A percentile compares a stretch with the other conserved stretches of the same genome.
These are phyloP conservation scores for Nomada goodeniana DNA, from an alignment of 2,888 invertebrate genomes.

Conservation along the genomic window DNA sequence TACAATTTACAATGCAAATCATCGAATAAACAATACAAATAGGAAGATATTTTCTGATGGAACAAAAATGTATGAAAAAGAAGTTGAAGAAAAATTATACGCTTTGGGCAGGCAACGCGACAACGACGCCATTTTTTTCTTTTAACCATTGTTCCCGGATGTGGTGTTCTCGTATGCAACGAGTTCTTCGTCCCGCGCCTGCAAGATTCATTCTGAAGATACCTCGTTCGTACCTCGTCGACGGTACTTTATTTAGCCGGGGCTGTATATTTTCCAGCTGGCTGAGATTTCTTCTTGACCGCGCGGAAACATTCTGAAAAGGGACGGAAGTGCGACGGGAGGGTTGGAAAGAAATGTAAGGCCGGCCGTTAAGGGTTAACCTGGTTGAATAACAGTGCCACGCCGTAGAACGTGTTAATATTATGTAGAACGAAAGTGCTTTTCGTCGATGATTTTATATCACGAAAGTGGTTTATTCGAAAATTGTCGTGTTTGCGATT, in stretches of 20 bases:
- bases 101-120: neutral
- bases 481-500: neutral
- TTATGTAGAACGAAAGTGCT: neutral
- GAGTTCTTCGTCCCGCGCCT: slow-evolving; percentile 12
- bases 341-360: slow-evolving; percentile 34
- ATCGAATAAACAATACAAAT: neutral
- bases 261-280: slow-evolving; percentile 56
- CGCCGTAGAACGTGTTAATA: neutral
- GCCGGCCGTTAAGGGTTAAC: slow-evolving; percentile 38
- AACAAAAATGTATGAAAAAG: too few relatives aligned
- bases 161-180: slow-evolving; percentile 33
- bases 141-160: slow-evolving; percentile 44
- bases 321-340: slow-evolving; percentile 12
- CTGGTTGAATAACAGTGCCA: slow-evolving; percentile 41
- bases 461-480: neutral
- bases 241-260: slow-evolving; percentile 65
- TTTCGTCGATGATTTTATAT: neutral
- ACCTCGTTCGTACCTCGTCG: slow-evolving; percentile 43
- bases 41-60: neutral
- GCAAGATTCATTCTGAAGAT: slow-evolving; percentile 51
- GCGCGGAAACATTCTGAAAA: slow-evolving; percentile 41
- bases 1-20: too few relatives aligned
- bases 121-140: neutral
- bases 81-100: neutral
- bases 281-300: slow-evolving; percentile 60